Percentiles rank a stretch among this genome's conserved stretches.
Evolutionary conservation across 2,888 invertebrate genomes (phyloP).

Genomic region (Augiades crinisus): DNA sequence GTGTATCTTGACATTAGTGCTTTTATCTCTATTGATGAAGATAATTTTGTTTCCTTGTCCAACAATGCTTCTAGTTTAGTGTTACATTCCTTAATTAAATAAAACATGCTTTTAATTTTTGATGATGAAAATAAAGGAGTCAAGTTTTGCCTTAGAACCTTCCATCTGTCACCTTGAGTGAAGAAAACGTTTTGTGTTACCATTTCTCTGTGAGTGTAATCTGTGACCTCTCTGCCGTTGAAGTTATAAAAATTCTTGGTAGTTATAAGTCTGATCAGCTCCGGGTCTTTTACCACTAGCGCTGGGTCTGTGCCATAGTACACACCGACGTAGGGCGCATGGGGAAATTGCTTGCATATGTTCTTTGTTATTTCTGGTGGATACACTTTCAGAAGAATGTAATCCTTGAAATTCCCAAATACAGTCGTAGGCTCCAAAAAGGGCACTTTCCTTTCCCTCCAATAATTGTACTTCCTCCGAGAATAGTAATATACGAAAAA

Average conservation of each 20-base stretch:
- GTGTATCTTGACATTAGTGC: conserved; percentile 46
- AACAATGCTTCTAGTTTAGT: conserved; percentile 45
- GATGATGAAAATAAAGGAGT: conserved; percentile 57
- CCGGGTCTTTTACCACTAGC: conserved; percentile 54
- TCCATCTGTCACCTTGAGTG: conserved; percentile 56
- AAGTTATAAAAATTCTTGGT: conserved; percentile 60
- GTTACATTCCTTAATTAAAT: conserved; percentile 49
- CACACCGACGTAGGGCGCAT: conserved; percentile 51
- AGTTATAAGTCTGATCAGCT: conserved; percentile 49
- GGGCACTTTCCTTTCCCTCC: conserved; percentile 2
- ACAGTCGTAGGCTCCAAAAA: conserved; percentile 41
- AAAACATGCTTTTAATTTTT: conserved; percentile 65
- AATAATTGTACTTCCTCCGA: background rate
- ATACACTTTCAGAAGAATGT: conserved; percentile 45
- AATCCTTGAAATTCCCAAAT: conserved; percentile 53
- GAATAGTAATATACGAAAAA: background rate
- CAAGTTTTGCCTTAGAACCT: conserved; percentile 53
- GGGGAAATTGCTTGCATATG: conserved; percentile 48
- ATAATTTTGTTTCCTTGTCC: conserved; percentile 34
- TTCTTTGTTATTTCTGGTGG: conserved; percentile 37
- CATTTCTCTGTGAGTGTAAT: conserved; percentile 45
- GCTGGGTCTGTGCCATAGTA: conserved; percentile 58
- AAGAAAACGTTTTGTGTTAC: conserved; percentile 49
- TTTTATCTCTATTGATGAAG: conserved; percentile 41
- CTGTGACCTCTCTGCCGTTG: conserved; percentile 50